phyloP scores from a whole-genome alignment of 2,113 vertebrate species.

The Epinephelus lanceolatus region DNA sequence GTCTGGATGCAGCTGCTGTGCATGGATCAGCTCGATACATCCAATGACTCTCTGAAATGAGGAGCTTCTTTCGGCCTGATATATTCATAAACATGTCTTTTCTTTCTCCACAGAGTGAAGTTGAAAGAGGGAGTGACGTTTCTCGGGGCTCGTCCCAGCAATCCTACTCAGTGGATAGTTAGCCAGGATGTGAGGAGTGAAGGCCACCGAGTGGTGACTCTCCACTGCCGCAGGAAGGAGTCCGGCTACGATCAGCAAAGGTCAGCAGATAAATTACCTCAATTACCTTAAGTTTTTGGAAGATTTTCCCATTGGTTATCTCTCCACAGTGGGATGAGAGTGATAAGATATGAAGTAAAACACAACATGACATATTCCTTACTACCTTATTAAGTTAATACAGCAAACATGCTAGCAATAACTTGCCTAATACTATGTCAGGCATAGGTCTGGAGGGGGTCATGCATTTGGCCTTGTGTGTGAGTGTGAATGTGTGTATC shows the following conservation, averaged over 20 bases:
- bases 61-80: background rate
- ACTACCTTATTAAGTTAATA: background rate
- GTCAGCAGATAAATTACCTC: conserved; percentile 74
- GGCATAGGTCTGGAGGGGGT: too few relatives aligned
- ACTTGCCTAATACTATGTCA: background rate
- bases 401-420: background rate
- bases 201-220: conserved; percentile 87
- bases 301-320: too few relatives aligned
- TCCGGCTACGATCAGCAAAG: conserved; percentile 81
- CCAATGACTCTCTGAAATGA: conserved; percentile 18
- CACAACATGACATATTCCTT: background rate
- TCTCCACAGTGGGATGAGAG: too few relatives aligned
- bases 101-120: conserved; percentile 87
- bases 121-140: conserved; percentile 92
- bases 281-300: background rate
- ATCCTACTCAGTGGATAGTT: conserved; percentile 90
- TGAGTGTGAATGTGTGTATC: too few relatives aligned
- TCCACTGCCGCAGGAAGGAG: conserved; percentile 89
- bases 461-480: too few relatives aligned
- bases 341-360: too few relatives aligned
- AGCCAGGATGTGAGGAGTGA: conserved; percentile 85
- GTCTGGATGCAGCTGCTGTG: conserved; percentile 38
- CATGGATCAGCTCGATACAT: conserved; percentile 42
- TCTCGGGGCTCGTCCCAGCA: conserved; percentile 89
- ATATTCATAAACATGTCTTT: background rate